These are phyloP conservation scores for Achroia grisella DNA, from an alignment of 1,140 invertebrate genomes.

Conservation along the genomic window DNA sequence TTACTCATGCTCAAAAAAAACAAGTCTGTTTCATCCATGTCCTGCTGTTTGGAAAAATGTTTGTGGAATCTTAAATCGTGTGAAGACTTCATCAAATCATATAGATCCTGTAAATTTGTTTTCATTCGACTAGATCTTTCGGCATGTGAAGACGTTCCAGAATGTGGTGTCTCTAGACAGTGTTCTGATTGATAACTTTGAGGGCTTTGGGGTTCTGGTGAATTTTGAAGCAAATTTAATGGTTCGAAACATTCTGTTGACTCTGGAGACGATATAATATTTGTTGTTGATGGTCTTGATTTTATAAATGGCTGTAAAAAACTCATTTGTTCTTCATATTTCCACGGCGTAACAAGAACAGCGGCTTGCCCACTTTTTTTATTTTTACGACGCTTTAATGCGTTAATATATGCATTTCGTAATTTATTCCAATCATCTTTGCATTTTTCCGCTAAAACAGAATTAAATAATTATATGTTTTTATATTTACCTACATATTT, in stretches of 20 bases:
- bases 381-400: too few species aligned
- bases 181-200: background rate
- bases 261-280: constrained; percentile 4
- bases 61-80: constrained; percentile 8
- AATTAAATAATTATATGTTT: too few species aligned
- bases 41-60: constrained; percentile 2
- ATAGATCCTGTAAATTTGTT: constrained; percentile 11
- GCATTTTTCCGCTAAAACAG: too few species aligned
- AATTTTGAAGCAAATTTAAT: background rate
- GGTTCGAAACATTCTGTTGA: background rate
- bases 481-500: too few species aligned
- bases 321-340: too few species aligned
- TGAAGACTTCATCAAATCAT: constrained; percentile 14
- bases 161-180: background rate
- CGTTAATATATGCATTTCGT: too few species aligned
- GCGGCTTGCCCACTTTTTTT: too few species aligned
- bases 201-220: background rate
- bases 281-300: too few species aligned
- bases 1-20: constrained; percentile 20
- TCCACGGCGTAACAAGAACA: too few species aligned
- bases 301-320: too few species aligned
- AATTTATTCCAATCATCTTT: too few species aligned
- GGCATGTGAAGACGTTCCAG: constrained; percentile 4
- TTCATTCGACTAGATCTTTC: background rate
- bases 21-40: constrained; percentile 15